These are phyloP conservation scores for Tetanocera ferruginea DNA, from an alignment of 2,888 invertebrate species.

Conservation along the genomic window DNA sequence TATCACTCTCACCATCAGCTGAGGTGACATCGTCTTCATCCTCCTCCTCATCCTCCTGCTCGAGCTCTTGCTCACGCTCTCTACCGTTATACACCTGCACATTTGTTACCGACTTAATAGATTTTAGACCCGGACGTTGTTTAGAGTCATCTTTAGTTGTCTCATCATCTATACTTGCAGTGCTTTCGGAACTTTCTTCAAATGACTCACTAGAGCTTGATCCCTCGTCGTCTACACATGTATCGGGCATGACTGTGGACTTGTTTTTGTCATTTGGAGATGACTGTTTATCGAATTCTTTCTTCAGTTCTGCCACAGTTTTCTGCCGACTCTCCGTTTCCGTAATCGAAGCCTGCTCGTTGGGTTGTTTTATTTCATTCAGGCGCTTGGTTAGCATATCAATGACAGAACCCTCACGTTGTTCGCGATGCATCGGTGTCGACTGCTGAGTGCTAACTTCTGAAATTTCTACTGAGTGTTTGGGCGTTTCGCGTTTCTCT, in stretches of 20 bases:
- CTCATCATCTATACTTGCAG: constrained; percentile 52
- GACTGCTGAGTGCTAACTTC: constrained; percentile 47
- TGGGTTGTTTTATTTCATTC: constrained; percentile 58
- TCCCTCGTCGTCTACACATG: constrained; percentile 38
- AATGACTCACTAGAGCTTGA: constrained; percentile 48
- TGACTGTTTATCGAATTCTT: constrained; percentile 59
- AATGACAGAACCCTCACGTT: constrained; percentile 58
- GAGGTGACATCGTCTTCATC: constrained; percentile 66
- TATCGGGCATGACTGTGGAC: constrained; percentile 37
- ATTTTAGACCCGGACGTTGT: constrained; percentile 67
- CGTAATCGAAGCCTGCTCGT: constrained; percentile 57
- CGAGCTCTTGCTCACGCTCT: constrained; percentile 38
- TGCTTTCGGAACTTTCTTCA: constrained; percentile 50
- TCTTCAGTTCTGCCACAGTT: constrained; percentile 58
- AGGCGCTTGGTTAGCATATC: constrained; percentile 61
- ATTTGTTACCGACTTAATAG: constrained; percentile 73
- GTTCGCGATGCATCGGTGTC: constrained; percentile 48
- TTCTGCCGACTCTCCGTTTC: constrained; percentile 58
- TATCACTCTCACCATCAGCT: constrained; percentile 63
- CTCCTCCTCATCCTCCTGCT: constrained; percentile 51
- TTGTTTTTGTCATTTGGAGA: constrained; percentile 62
- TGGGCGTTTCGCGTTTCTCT: constrained; percentile 53
- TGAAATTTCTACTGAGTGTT: constrained; percentile 58
- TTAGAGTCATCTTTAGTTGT: constrained; percentile 49
- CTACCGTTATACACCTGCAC: constrained; percentile 70